Conservation (phyloP, 2,888 invertebrate species). For the Chironomus riparius region DNA sequence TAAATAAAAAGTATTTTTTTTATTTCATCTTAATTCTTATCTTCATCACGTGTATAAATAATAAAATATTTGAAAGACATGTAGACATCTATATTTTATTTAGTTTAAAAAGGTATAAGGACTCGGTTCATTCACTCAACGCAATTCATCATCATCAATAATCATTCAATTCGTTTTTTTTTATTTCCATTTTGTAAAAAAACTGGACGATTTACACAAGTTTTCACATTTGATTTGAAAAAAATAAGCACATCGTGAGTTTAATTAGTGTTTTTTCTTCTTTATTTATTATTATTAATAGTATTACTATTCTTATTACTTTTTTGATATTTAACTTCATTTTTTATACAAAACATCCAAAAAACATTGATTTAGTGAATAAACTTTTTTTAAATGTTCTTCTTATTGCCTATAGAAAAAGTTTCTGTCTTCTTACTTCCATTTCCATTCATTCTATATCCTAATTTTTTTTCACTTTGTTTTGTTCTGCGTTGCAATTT, state of each 20-base stretch:
- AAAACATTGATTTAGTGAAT: slow-evolving; percentile 19
- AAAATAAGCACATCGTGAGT: slow-evolving; percentile 7
- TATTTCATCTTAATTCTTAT: no score
- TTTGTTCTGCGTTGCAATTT: not conserved
- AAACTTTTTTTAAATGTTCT: not conserved
- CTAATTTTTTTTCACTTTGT: slow-evolving; percentile 4
- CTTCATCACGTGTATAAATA: slow-evolving; percentile 20
- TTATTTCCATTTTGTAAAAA: not conserved
- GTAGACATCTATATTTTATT: slow-evolving; percentile 18
- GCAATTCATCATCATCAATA: not conserved
- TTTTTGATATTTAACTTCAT: not conserved
- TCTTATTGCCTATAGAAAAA: slow-evolving; percentile 7
- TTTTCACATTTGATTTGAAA: not conserved
- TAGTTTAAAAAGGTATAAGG: slow-evolving; percentile 4
- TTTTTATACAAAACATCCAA: slow-evolving; percentile 23
- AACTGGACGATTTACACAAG: slow-evolving; percentile 6
- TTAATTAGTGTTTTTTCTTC: not conserved
- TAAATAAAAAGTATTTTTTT: slow-evolving; percentile 16
- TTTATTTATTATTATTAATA: not conserved
- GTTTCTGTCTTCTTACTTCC: not conserved
- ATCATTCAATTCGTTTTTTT: not conserved
- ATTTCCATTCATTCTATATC: not conserved
- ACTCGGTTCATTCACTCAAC: not conserved
- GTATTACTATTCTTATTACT: not conserved
- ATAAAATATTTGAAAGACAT: slow-evolving; percentile 6